Evolutionary conservation across 1,140 invertebrate genomes (phyloP), one percentile per base, ranked within the genome.

Genomic region (Drosophila melanica): DNA sequence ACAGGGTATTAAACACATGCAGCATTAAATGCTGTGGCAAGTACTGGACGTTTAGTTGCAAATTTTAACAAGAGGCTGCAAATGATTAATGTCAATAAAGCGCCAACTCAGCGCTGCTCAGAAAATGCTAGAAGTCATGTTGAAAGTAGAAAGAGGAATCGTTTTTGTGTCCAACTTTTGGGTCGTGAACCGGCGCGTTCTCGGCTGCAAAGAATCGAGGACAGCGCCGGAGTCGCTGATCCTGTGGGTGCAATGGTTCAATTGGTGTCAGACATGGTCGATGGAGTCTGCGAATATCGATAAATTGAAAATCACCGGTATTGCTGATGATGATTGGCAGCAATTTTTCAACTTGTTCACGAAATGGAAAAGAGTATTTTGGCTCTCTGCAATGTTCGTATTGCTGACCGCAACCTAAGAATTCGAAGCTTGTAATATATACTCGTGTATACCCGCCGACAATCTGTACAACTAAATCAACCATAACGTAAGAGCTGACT

Each of bases 41-140:
- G 54, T 45, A n/a, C 39, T 18, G 10, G 47, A 44, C 68, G 54
- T 69, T 74, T 85, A 81, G 76, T 87, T 87, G 84, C 80, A 84
- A 84, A 79, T 89, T 89, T 89, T 79, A 76, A 68, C 79, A 84
- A 84, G 84, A 68, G 47, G 39, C 66, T 79, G 84, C 73, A 47
- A 87, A 87, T 87, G 84, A 87, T 87, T 87, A 87, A 87, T 87
- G 84, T 89, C 84, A 87, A 87, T 87, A 87, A 77, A 84, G 50
- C 62, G 68, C 55, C 48, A 60, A 66, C 33, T 55, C 68, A 72
- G 54, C 55, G 63, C 39, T 2, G 33, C 33, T 8, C 33, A 35
- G 42, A 75, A 80, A 77, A 75, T 42, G 47, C 57, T 69, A 64
- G 57, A 70, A 75, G 60, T 76, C 76, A 75, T 70, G 44, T 77